Base-by-base conservation (phyloP, 2,888 invertebrate genomes). In the Ctenicera cuprea region DNA sequence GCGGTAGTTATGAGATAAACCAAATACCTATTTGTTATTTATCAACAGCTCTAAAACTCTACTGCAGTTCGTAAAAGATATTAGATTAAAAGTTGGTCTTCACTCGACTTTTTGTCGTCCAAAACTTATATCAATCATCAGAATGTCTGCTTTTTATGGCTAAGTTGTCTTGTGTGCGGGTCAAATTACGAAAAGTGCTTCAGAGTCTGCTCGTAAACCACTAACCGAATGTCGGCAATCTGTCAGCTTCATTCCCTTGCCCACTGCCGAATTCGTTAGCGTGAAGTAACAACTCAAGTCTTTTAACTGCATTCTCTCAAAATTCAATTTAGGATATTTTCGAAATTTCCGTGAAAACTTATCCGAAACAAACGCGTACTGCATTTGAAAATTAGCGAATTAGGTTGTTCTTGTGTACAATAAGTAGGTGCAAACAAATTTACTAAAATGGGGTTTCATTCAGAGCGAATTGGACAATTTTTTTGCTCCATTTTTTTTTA, bases 141-240 rank as follows among this genome's bases (percentile, higher is more conserved):
- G 64, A 74, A 74, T 74, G 74, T 74, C 74, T 74, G 74, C 70
- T 74, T 74, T 73, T 74, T 74, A 74, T 74, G 70, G 74, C 69
- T 59, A 70, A 74, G 70, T 74, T 74, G 73, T 74, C 70, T 74
- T 71, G 61, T 66, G 70, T 70, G 74, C 64, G 74, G 74, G 70
- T 74, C 74, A 74, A 74, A 74, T 74, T 74, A 74, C 74, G 69
- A 70, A 70, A 74, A 74, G 74, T 74, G 74, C 74, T 74, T 70
- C 74, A 70, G 70, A 70, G 74, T 74, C 74, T 73, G 74, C 65
- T 70, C 74, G 70, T 74, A 74, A 74, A 70, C 70, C 74, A 74
- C 74, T 74, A 74, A 74, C 74, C 74, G 74, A 74, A 74, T 74
- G 74, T 74, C 74, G 74, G 59, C 74, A 74, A 74, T 74, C 74